phyloP scores from a whole-genome alignment of 2,888 invertebrate species.

The Strigamia maritima region DNA sequence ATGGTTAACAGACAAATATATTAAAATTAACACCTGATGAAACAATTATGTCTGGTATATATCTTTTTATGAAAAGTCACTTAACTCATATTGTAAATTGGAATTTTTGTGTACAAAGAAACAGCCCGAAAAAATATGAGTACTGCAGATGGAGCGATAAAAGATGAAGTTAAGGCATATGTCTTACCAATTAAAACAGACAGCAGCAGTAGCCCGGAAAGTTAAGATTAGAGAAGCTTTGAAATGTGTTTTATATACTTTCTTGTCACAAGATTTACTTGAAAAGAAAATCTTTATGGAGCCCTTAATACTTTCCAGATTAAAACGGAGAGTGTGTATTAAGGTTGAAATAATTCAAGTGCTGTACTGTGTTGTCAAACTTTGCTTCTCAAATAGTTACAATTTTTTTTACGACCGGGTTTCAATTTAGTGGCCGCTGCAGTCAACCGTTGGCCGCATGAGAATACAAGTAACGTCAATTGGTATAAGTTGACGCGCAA shows the following conservation, averaged over 20 bases:
- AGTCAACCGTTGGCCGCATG: too few relatives aligned
- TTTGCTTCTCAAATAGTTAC: too few relatives aligned
- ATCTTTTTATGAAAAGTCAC: too few relatives aligned
- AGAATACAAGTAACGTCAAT: too few relatives aligned
- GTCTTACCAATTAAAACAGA: slow-evolving; percentile 4
- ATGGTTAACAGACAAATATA: neutral
- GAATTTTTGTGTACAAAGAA: neutral
- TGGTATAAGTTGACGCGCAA: too few relatives aligned
- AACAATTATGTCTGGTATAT: too few relatives aligned
- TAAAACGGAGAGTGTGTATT: neutral
- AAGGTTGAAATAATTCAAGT: neutral
- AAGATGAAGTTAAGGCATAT: neutral
- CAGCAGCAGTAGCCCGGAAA: slow-evolving; percentile 4
- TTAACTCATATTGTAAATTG: too few relatives aligned
- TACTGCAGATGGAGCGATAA: neutral
- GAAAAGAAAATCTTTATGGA: neutral
- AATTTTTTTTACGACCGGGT: too few relatives aligned
- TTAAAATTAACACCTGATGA: neutral
- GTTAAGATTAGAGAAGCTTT: slow-evolving; percentile 4
- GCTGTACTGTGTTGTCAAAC: too few relatives aligned
- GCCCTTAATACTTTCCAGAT: neutral
- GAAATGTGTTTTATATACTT: neutral
- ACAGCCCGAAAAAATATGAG: neutral
- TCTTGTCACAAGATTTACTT: neutral
- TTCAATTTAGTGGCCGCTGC: too few relatives aligned